Conservation (phyloP, 2,888 invertebrate species). For the Scaptodrosophila latifasciaeformis region DNA sequence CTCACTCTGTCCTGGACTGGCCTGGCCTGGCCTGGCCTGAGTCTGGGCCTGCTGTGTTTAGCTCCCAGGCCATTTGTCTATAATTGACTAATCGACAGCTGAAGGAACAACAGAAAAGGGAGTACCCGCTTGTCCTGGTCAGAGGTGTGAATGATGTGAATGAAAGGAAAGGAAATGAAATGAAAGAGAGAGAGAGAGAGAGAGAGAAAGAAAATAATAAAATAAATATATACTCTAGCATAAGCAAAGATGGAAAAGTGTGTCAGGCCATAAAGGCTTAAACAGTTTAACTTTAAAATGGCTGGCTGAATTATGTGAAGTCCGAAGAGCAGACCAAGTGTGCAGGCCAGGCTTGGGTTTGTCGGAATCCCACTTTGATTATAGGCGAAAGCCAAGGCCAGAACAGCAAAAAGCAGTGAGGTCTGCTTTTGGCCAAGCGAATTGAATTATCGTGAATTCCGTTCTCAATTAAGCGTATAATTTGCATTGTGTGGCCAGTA, state of each 20-base stretch:
- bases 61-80: slow-evolving; percentile 62
- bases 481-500: slow-evolving; percentile 22
- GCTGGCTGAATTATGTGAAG: no score
- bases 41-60: slow-evolving; percentile 17
- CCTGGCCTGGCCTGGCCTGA: not conserved
- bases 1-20: not conserved
- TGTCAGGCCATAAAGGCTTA: slow-evolving; percentile 14
- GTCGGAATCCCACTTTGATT: not conserved
- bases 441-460: slow-evolving; percentile 57
- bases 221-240: no score
- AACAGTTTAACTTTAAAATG: no score
- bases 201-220: no score
- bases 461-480: slow-evolving; percentile 56
- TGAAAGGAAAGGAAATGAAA: no score
- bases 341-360: not conserved
- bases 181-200: no score
- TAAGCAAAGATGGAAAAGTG: slow-evolving; percentile 23
- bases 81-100: slow-evolving; percentile 63
- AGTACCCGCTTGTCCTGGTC: slow-evolving; percentile 7
- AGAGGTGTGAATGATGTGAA: no score
- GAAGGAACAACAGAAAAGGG: slow-evolving; percentile 15
- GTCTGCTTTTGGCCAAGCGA: slow-evolving; percentile 20
- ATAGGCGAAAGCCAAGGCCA: slow-evolving; percentile 5
- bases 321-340: not conserved
- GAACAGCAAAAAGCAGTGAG: no score